Conservation (phyloP, 2,113 vertebrate species). For the Aspidoscelis tigris region DNA sequence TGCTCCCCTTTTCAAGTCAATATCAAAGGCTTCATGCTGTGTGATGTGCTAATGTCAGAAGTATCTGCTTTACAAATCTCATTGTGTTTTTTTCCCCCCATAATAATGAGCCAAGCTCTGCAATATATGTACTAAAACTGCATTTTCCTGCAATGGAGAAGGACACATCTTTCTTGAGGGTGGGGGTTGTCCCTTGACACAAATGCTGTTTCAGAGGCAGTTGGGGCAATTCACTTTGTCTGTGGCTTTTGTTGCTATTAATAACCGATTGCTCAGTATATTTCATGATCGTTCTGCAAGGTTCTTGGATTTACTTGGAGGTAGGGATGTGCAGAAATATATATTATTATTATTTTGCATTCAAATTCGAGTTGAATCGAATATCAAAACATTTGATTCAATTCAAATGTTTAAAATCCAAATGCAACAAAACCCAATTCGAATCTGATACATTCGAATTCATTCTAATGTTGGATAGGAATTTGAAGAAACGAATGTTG, state of each 20-base stretch:
- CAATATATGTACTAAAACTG: background rate
- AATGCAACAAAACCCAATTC: too few relatives aligned
- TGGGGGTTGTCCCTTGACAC: constrained; percentile 19
- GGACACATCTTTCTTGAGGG: constrained; percentile 10
- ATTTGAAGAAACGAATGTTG: too few relatives aligned
- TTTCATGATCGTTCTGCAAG: constrained; percentile 51
- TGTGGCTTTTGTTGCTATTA: constrained; percentile 50
- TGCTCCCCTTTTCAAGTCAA: constrained; percentile 55
- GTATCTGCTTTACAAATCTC: constrained; percentile 17
- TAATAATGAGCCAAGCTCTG: constrained; percentile 16
- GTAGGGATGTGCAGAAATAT: too few relatives aligned
- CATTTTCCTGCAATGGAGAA: constrained; percentile 37
- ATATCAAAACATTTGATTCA: too few relatives aligned
- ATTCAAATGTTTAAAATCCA: too few relatives aligned
- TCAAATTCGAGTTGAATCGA: too few relatives aligned
- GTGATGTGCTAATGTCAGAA: constrained; percentile 41
- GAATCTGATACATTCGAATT: too few relatives aligned
- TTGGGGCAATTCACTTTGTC: constrained; percentile 52
- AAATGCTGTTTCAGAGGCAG: constrained; percentile 40
- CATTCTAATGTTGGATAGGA: too few relatives aligned
- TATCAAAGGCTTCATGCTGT: constrained; percentile 50
- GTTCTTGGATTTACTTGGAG: constrained; percentile 41
- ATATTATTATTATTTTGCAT: too few relatives aligned
- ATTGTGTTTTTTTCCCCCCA: constrained; percentile 13
- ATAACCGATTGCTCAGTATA: constrained; percentile 47